Base-by-base conservation (phyloP, 2,797 vertebrate species). In the Champsocephalus esox region DNA sequence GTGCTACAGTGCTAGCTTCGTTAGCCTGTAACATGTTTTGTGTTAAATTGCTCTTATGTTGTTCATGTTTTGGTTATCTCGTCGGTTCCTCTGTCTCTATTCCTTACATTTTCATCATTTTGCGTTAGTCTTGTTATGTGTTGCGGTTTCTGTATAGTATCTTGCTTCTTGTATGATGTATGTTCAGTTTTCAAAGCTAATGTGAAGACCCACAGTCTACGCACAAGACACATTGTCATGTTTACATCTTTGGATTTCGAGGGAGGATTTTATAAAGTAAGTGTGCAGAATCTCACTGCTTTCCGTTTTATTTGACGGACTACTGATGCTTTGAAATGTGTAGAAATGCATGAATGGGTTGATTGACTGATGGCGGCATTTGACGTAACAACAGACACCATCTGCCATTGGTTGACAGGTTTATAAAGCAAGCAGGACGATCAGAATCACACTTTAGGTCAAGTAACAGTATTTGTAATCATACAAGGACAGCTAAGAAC, bases 1-100 rank as follows among this genome's bases (percentile, higher is more conserved):
- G 41, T 74, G 77, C 80, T 83, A 74, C 68, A 46, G 5, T 79
- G 87, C 70, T 93, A 93, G 77, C 89, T 49, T 9, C 43, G 63
- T 82, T 91, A 89, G 89, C 91, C 14, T 79, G 3, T 41, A 32
- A 66, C 62, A 60, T 38, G 55, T 81, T 87, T 49, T 77, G 19
- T 82, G 41, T 71, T 73, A 9, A 8, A 28, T 34, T 58, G 11
- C 32, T 58, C 2, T 12, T 1, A 9, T 44, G 44, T 52, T 61
- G 43, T 17, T 66, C 1, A 6, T 49, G 9, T 64, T 75, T 61
- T n/a, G 0, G 2, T 2, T 5, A 21, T 78, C 48, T n/a, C 10
- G 3, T 38, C 9, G 0, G 9, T 50, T 45, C 3, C 0, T 7
- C 50, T 10, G 5, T 12, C 10, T 6, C 21, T 3, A 3, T 46